Evolutionary conservation across 2,113 vertebrate genomes (phyloP).

Genomic region (Heptranchias perlo): DNA sequence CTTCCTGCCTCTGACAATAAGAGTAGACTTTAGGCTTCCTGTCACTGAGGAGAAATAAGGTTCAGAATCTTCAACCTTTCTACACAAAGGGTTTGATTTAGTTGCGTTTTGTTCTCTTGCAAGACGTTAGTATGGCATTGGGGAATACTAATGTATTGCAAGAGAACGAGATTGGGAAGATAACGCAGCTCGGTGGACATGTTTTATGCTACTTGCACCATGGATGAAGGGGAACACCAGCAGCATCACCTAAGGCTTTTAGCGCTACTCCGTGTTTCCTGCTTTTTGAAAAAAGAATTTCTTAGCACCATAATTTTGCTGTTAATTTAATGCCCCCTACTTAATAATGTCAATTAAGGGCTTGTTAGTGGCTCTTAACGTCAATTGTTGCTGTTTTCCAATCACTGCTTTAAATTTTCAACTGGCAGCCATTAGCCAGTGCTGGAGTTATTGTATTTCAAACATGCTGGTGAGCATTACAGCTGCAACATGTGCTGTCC

Average conservation of each 20-base stretch:
- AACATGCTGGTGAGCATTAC: background rate
- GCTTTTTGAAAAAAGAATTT: background rate
- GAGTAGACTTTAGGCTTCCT: no score
- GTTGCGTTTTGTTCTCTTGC: background rate
- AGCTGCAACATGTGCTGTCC: background rate
- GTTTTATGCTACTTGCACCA: background rate
- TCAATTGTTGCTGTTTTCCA: background rate
- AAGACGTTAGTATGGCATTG: background rate
- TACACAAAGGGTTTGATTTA: no score
- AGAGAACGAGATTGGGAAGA: no score
- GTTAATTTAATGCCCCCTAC: background rate
- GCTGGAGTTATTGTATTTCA: background rate
- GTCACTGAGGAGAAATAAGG: no score
- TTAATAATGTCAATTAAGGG: background rate
- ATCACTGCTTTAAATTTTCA: background rate
- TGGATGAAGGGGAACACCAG: background rate
- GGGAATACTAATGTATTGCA: background rate
- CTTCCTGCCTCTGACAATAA: no score
- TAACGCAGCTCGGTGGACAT: background rate
- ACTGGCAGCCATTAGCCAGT: background rate
- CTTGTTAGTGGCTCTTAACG: background rate
- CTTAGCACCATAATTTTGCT: background rate
- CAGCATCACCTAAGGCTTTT: background rate
- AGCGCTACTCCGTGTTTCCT: background rate
- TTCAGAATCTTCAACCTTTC: background rate